Conservation (phyloP, 2,888 invertebrate species). For the Caradrina kadenii region DNA sequence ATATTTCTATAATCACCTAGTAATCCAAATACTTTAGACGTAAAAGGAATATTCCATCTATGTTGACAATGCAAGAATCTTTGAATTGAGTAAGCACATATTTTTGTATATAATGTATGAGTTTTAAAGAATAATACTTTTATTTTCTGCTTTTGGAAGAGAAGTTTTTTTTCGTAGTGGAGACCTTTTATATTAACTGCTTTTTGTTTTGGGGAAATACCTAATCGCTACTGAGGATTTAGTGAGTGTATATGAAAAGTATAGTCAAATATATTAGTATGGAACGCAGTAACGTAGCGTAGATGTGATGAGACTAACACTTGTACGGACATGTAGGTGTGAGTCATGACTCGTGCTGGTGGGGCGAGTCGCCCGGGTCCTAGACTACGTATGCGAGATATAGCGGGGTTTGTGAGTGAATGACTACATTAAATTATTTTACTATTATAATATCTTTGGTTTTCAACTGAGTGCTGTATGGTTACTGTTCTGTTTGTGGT, state of each 20-base stretch:
- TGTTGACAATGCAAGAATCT: constrained; percentile 56
- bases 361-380: neutral
- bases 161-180: constrained; percentile 56
- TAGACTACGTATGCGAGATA: constrained; percentile 18
- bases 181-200: constrained; percentile 49
- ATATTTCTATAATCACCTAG: constrained; percentile 51
- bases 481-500: constrained; percentile 47
- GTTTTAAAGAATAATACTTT: constrained; percentile 53
- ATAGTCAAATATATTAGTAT: constrained; percentile 43
- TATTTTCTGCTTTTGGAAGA: constrained; percentile 58
- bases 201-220: constrained; percentile 43
- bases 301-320: constrained; percentile 12
- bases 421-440: constrained; percentile 59
- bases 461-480: constrained; percentile 52
- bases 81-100: constrained; percentile 52
- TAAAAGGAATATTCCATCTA: constrained; percentile 37
- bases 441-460: constrained; percentile 40
- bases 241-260: constrained; percentile 27
- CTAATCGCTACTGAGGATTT: constrained; percentile 23
- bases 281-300: constrained; percentile 14
- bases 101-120: constrained; percentile 64
- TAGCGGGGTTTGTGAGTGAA: constrained; percentile 43
- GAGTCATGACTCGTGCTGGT: neutral
- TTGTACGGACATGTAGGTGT: constrained; percentile 6
- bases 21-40: constrained; percentile 45